Percentiles rank a stretch among this genome's conserved stretches.
These are phyloP conservation scores for Cotesia chilonis DNA, from an alignment of 1,140 invertebrate species.

Conservation along the genomic window DNA sequence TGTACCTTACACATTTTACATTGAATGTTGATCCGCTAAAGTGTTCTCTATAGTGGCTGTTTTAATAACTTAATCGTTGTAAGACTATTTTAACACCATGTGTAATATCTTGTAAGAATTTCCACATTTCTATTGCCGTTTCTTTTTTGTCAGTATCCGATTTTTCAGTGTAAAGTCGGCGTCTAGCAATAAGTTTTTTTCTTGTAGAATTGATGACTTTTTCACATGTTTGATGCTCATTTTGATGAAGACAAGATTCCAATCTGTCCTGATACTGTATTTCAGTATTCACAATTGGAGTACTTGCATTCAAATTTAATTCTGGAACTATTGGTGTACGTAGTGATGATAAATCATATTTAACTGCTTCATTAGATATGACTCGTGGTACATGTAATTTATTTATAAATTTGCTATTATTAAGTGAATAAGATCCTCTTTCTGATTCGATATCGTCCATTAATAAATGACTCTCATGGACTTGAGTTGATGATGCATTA, in stretches of 20 bases:
- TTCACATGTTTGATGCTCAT: not conserved
- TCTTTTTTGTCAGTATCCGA: conserved; percentile 31
- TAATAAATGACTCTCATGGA: conserved; percentile 14
- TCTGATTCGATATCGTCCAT: conserved; percentile 17
- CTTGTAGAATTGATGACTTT: not conserved
- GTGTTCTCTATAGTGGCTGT: not conserved
- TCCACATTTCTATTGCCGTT: conserved; percentile 51
- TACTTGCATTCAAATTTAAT: not conserved
- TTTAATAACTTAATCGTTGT: conserved; percentile 47
- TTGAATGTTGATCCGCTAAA: not conserved
- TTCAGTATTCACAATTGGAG: not conserved
- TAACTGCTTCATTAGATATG: conserved; percentile 55
- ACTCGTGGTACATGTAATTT: conserved; percentile 47
- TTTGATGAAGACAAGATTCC: not conserved
- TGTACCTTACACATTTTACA: too few species aligned
- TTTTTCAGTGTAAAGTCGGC: not conserved
- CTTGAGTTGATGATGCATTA: not conserved
- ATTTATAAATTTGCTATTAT: conserved; percentile 12
- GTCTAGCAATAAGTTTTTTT: not conserved
- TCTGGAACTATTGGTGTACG: not conserved
- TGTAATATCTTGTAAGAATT: conserved; percentile 58
- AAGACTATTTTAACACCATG: conserved; percentile 57
- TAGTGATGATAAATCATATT: conserved; percentile 39
- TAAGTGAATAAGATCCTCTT: not conserved
- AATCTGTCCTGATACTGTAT: conserved; percentile 6